A percentile compares a stretch with the other conserved stretches of the same genome.
Conservation (phyloP, 2,113 vertebrate species). For the Ceyx margarethae region DNA sequence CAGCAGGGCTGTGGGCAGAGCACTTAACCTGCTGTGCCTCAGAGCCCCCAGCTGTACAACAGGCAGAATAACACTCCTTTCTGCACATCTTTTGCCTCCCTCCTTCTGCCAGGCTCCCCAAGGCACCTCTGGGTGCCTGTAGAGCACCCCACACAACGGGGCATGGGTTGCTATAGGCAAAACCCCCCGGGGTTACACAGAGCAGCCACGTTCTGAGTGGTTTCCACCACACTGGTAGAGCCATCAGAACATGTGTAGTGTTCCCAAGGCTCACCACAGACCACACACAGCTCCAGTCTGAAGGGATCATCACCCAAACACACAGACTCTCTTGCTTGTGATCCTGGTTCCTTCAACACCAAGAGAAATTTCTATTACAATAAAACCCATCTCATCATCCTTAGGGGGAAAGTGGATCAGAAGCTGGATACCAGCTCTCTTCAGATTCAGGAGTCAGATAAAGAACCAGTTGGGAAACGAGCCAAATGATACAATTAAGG, state of each 20-base stretch:
- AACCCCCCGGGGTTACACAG: rapidly evolving
- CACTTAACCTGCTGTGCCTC: background rate
- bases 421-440: background rate
- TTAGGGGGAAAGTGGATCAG: background rate
- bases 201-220: background rate
- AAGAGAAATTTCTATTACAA: background rate
- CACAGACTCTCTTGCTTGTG: background rate
- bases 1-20: background rate
- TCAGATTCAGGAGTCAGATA: background rate
- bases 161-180: rapidly evolving
- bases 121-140: background rate
- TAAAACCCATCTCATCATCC: background rate
- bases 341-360: background rate
- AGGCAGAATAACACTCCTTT: background rate
- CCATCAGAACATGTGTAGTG: rapidly evolving
- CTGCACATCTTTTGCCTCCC: background rate
- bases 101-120: background rate
- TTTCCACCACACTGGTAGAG: background rate
- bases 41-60: slow-evolving; percentile 13
- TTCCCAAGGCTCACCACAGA: rapidly evolving
- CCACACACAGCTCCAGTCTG: rapidly evolving
- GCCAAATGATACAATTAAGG: slow-evolving; percentile 3
- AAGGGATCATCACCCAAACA: background rate
- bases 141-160: rapidly evolving
- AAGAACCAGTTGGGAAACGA: background rate